phyloP scores from a whole-genome alignment of 2,888 invertebrate genomes.

The Lutraria lutraria region DNA sequence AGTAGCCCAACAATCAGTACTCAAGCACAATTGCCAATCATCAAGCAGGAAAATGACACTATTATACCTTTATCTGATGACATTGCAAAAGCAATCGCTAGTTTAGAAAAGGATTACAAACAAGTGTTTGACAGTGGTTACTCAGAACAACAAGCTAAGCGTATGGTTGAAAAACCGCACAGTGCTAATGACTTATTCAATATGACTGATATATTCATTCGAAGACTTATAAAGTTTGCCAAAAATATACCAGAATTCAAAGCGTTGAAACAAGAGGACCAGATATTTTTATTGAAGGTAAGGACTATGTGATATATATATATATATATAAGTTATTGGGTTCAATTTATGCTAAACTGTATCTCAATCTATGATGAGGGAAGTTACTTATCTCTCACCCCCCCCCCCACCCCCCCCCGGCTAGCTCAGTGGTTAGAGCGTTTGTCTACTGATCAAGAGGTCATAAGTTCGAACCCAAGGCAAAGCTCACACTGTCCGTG shows the following conservation, averaged over 20 bases:
- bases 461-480: too few relatives aligned
- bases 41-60: slow-evolving; percentile 55
- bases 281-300: slow-evolving; percentile 92
- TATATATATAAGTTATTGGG: too few relatives aligned
- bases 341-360: not conserved
- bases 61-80: slow-evolving; percentile 65
- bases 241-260: slow-evolving; percentile 92
- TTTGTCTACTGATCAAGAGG: too few relatives aligned
- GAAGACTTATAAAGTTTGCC: slow-evolving; percentile 90
- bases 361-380: too few relatives aligned
- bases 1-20: slow-evolving; percentile 41
- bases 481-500: too few relatives aligned
- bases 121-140: slow-evolving; percentile 79
- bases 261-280: slow-evolving; percentile 97
- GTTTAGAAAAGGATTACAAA: slow-evolving; percentile 70
- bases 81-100: slow-evolving; percentile 66
- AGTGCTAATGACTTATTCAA: slow-evolving; percentile 82
- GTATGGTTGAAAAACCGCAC: slow-evolving; percentile 76
- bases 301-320: too few relatives aligned
- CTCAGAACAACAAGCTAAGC: slow-evolving; percentile 74
- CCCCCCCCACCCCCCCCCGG: too few relatives aligned
- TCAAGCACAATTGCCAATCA: slow-evolving; percentile 48
- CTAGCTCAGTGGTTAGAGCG: too few relatives aligned
- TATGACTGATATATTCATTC: slow-evolving; percentile 88
- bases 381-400: too few relatives aligned